Base-by-base conservation (phyloP, 2,113 vertebrate species). In the Miniopterus natalensis region DNA sequence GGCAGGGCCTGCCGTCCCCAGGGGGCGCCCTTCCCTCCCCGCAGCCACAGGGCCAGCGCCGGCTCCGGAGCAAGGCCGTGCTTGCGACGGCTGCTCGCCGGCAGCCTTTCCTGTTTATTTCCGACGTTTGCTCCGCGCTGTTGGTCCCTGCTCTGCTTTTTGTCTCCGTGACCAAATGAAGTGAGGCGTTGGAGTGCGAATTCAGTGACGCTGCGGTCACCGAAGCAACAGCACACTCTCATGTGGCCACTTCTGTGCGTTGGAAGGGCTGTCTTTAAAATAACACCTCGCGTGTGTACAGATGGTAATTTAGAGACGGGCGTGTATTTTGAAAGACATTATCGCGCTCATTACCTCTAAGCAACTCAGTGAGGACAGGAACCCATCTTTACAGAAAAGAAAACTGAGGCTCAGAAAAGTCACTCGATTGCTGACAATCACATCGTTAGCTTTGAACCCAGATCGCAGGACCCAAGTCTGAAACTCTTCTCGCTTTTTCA, bases 41-140 rank as follows among this genome's bases (percentile, higher is more conserved):
- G 36, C 36, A 36, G 36, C 36, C 36, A 36, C 36, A 36, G 36
- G 36, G 36, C 36, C 36, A 36, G 36, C 36, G 36, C 36, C 36
- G 36, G 36, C 36, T 36, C 36, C 36, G 36, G 36, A 36, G 36
- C 36, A 36, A 36, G 36, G 36, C 36, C 95, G 97, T 95, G 90
- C 97, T 96, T 94, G 84, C 92, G 97, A 98, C 36, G 97, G 90
- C 85, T 0, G 70, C 81, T 92, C 93, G 77, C 96, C 97, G 95
- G 95, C 95, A 97, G 94, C 92, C 97, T 97, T 98, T 97, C 95
- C 92, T 88, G 83, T 96, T 94, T 97, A 78, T 96, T 97, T 97
- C 92, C 96, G 97, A 93, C 81, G 71, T 94, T 97, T 97, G 88
- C 94, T 97, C 95, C 95, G 94, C 95, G 97, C 90, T 97, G 97